Conservation (phyloP, 2,888 invertebrate species). For the Pardosa pseudoannulata region DNA sequence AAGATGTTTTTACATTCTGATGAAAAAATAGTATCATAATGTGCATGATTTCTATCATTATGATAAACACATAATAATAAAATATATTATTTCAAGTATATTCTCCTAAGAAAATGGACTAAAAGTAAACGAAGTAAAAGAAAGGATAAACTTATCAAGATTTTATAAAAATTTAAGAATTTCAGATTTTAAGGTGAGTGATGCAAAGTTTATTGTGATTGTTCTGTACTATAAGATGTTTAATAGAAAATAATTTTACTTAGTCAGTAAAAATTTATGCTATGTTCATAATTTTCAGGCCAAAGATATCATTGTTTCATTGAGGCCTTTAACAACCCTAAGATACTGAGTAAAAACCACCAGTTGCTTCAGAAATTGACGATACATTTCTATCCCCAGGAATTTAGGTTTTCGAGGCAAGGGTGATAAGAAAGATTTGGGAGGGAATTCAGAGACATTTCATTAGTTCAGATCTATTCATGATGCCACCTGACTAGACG, state of each 20-base stretch:
- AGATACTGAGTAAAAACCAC: slow-evolving; percentile 60
- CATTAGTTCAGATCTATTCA: slow-evolving; percentile 56
- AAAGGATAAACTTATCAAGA: slow-evolving; percentile 2
- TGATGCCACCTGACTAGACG: slow-evolving; percentile 65
- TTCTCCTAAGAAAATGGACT: slow-evolving; percentile 7
- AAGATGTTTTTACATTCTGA: slow-evolving; percentile 2
- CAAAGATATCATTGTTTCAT: slow-evolving; percentile 47
- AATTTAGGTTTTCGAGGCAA: slow-evolving; percentile 44
- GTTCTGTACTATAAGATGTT: slow-evolving; percentile 11
- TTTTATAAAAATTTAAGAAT: neutral
- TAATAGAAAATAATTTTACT: slow-evolving; percentile 16
- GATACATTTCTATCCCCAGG: slow-evolving; percentile 57
- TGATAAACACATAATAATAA: slow-evolving; percentile 2
- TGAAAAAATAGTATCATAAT: slow-evolving; percentile 15
- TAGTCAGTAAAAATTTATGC: neutral
- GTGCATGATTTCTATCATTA: neutral
- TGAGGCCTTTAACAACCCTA: slow-evolving; percentile 54
- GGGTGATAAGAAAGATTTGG: slow-evolving; percentile 55
- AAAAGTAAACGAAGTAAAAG: neutral
- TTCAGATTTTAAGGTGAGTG: neutral
- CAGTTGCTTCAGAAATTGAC: slow-evolving; percentile 49
- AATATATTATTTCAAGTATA: neutral
- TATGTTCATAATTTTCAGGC: slow-evolving; percentile 23
- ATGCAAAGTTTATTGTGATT: slow-evolving; percentile 13
- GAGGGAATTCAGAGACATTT: slow-evolving; percentile 64